Conservation (phyloP, 2,888 invertebrate genomes). For the Drosophila aldrichi region DNA sequence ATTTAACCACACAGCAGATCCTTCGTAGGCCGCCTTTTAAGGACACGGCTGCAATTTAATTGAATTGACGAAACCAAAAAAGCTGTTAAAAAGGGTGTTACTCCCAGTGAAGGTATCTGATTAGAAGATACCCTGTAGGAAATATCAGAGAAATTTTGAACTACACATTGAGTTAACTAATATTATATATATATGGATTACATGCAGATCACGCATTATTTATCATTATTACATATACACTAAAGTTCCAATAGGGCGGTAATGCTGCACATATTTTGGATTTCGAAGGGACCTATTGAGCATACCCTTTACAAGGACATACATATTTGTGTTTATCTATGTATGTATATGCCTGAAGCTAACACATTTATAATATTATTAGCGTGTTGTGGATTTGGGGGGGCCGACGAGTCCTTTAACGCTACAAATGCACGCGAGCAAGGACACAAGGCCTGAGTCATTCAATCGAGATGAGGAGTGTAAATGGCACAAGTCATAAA, state of each 20-base stretch:
- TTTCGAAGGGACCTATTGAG: not conserved
- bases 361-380: slow-evolving; percentile 63
- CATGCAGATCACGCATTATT: too few species aligned
- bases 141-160: not conserved
- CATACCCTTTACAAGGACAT: slow-evolving; percentile 5
- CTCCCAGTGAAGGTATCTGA: not conserved
- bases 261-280: not conserved
- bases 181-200: not conserved
- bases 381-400: slow-evolving; percentile 29
- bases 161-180: too few species aligned
- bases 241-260: not conserved
- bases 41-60: slow-evolving; percentile 61
- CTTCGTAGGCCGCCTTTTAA: slow-evolving; percentile 53
- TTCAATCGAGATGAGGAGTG: slow-evolving; percentile 55
- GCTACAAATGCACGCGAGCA: slow-evolving; percentile 61
- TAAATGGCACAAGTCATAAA: slow-evolving; percentile 69
- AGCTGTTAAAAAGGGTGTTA: slow-evolving; percentile 9
- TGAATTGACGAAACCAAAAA: slow-evolving; percentile 63
- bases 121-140: not conserved
- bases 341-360: slow-evolving; percentile 28
- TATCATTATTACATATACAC: not conserved
- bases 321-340: not conserved
- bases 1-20: slow-evolving; percentile 54
- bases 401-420: slow-evolving; percentile 57
- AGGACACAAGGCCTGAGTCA: slow-evolving; percentile 60